These are phyloP conservation scores for Marronus borbonicus DNA, from an alignment of 2,888 invertebrate species.

Conservation along the genomic window DNA sequence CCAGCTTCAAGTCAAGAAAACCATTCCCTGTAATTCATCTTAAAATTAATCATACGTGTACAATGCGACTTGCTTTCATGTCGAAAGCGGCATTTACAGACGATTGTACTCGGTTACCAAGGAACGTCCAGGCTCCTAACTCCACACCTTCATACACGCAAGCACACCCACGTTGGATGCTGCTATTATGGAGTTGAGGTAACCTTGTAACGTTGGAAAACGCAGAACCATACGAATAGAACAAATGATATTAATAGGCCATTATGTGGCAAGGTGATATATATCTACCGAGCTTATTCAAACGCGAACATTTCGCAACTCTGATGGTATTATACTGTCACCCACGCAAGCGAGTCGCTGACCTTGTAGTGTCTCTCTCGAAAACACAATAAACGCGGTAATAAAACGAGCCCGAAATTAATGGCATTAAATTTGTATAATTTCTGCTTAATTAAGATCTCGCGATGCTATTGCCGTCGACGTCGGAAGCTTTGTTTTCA, in stretches of 20 bases:
- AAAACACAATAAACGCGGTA: conserved; percentile 1
- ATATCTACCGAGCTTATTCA: conserved; percentile 13
- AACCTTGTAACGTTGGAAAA: conserved; percentile 3
- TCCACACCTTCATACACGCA: too few species aligned
- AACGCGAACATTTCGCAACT: background rate
- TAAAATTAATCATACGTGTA: too few species aligned
- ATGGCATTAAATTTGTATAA: conserved; percentile 15
- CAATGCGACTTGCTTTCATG: too few species aligned
- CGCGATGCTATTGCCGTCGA: too few species aligned
- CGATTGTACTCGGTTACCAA: too few species aligned
- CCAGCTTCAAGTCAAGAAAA: too few species aligned
- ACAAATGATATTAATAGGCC: conserved; percentile 17
- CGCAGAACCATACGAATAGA: background rate
- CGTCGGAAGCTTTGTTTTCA: too few species aligned
- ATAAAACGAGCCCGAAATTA: conserved; percentile 1
- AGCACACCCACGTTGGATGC: too few species aligned
- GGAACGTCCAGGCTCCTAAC: too few species aligned
- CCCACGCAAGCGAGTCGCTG: background rate
- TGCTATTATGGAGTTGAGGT: too few species aligned
- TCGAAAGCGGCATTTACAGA: too few species aligned
- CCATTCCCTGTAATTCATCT: too few species aligned
- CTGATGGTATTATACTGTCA: conserved; percentile 1
- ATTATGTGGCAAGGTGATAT: conserved; percentile 12
- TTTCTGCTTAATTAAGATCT: conserved; percentile 1
- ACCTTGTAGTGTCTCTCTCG: conserved; percentile 14